Percentiles rank a stretch among this genome's conserved stretches.
phyloP scores from a whole-genome alignment of 2,797 vertebrate species.

The Anabacerthia variegaticeps region DNA sequence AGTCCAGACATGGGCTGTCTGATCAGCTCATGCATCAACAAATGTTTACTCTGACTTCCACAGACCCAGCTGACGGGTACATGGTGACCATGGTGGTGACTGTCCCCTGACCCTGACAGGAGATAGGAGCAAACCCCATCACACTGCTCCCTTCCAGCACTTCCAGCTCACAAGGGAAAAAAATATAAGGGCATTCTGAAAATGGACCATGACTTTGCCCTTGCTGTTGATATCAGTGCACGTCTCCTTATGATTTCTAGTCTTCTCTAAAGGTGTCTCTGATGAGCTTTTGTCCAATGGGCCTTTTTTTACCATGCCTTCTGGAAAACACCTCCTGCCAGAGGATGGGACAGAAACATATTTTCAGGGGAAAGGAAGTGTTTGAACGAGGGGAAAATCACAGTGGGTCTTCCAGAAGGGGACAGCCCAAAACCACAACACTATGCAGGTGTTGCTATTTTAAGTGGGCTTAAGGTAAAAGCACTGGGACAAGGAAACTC shows the following conservation, averaged over 20 bases:
- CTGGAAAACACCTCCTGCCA: not conserved
- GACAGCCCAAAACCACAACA: fast-evolving
- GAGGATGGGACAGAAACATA: not conserved
- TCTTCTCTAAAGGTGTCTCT: not conserved
- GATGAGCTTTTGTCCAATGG: not conserved
- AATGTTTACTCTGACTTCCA: not conserved
- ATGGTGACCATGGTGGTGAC: not conserved
- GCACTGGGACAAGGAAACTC: not conserved
- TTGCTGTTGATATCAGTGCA: not conserved
- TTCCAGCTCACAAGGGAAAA: not conserved
- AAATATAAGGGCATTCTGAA: not conserved
- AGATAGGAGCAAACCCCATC: not conserved
- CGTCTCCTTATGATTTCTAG: not conserved
- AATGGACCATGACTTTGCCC: fast-evolving
- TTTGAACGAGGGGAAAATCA: not conserved
- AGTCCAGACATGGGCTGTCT: not conserved
- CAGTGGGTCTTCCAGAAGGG: not conserved
- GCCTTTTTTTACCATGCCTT: not conserved
- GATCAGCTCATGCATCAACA: not conserved
- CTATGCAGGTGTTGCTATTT: not conserved
- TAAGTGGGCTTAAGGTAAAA: not conserved
- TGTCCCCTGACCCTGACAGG: not conserved
- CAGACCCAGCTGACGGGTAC: not conserved
- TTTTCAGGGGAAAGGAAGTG: not conserved
- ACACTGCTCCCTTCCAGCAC: not conserved